Evolutionary conservation across 2,113 vertebrate genomes (phyloP).

Genomic region (Aegotheles bennettii): DNA sequence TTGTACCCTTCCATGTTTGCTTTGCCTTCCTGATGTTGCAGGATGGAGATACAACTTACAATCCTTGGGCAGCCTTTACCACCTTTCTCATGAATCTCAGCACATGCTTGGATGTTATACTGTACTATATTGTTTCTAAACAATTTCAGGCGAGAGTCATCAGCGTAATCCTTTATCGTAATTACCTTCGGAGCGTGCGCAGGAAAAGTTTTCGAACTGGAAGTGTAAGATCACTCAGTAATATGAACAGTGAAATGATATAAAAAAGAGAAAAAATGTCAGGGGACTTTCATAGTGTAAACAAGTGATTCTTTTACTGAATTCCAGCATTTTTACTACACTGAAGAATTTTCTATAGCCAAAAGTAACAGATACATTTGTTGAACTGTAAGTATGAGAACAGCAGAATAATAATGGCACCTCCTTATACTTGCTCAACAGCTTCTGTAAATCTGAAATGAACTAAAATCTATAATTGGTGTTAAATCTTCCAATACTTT

Average conservation of each 20-base stretch:
- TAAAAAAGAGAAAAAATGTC: constrained; percentile 14
- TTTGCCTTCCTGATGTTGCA: constrained; percentile 81
- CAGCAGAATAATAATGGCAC: background rate
- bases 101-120: constrained; percentile 90
- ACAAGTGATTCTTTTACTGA: background rate
- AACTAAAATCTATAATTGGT: background rate
- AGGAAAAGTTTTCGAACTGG: constrained; percentile 86
- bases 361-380: background rate
- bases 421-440: background rate
- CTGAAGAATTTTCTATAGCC: background rate
- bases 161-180: constrained; percentile 93
- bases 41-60: constrained; percentile 56
- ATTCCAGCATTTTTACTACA: background rate
- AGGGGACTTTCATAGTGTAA: background rate
- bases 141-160: constrained; percentile 97
- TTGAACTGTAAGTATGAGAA: background rate
- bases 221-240: constrained; percentile 88
- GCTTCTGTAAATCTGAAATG: background rate
- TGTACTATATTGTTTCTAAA: constrained; percentile 97
- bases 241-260: constrained; percentile 89
- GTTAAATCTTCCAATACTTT: background rate
- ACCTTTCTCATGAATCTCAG: constrained; percentile 96
- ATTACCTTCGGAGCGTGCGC: constrained; percentile 91
- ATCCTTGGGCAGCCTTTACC: constrained; percentile 86
- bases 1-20: constrained; percentile 90